Conservation (phyloP, 2,888 invertebrate species). For the Lasioglossum calceatum region DNA sequence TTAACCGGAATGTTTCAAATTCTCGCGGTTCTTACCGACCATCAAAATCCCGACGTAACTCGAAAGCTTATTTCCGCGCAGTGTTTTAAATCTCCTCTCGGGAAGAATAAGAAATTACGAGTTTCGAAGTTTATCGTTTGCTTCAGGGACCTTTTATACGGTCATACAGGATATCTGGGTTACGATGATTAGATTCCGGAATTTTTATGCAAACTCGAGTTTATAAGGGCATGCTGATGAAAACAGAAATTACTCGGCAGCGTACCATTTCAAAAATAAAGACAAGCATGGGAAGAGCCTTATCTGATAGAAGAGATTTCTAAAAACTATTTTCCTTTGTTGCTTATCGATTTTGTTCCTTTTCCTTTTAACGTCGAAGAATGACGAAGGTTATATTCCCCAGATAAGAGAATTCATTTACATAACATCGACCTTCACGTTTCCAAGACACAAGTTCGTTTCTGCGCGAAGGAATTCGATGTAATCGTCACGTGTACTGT, state of each 20-base stretch:
- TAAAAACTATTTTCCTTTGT: background rate
- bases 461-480: conserved; percentile 49
- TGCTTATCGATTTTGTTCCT: conserved; percentile 38
- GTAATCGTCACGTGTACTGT: conserved; percentile 52
- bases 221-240: background rate
- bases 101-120: background rate
- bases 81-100: conserved; percentile 8
- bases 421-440: conserved; percentile 58
- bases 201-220: background rate
- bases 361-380: conserved; percentile 23
- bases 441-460: conserved; percentile 45
- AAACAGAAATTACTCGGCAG: background rate
- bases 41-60: conserved; percentile 3
- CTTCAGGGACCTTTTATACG: background rate
- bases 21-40: conserved; percentile 5
- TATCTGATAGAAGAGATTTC: background rate
- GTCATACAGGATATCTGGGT: background rate
- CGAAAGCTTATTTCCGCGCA: conserved; percentile 22
- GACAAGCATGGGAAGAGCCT: background rate
- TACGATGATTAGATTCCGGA: conserved; percentile 3
- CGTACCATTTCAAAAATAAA: background rate
- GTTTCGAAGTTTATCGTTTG: background rate
- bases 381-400: conserved; percentile 46
- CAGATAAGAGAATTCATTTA: conserved; percentile 61
- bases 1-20: background rate